Conservation (phyloP, 1,140 invertebrate genomes). For the Drosophila parvula region DNA sequence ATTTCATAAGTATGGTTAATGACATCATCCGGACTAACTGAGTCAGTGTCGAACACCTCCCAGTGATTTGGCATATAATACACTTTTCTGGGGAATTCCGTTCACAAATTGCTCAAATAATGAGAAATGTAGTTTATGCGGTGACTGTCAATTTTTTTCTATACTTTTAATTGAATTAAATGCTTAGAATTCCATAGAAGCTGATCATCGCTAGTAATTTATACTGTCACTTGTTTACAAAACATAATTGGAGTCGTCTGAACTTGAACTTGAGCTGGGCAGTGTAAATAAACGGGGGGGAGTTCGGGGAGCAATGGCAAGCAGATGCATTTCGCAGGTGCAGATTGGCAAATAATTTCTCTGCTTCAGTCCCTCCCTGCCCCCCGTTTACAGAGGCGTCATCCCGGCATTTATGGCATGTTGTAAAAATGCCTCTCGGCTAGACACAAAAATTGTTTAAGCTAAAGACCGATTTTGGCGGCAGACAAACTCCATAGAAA, state of each 20-base stretch:
- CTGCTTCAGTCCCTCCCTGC: neutral
- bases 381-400: conserved; percentile 19
- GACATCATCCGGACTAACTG: conserved; percentile 32
- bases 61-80: neutral
- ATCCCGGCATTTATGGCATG: conserved; percentile 63
- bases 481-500: neutral
- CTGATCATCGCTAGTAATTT: conserved; percentile 1
- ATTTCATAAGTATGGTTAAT: conserved; percentile 15
- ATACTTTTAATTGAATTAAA: conserved; percentile 8
- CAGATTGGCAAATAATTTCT: conserved; percentile 75
- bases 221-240: conserved; percentile 7
- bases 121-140: conserved; percentile 17
- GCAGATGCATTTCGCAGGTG: conserved; percentile 62
- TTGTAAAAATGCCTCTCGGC: conserved; percentile 45
- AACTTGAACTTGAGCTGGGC: conserved; percentile 45
- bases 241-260: conserved; percentile 13
- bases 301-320: neutral
- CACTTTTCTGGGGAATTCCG: conserved; percentile 24
- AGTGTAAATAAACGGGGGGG: conserved; percentile 26
- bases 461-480: conserved; percentile 24
- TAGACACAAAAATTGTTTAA: conserved; percentile 37
- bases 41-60: conserved; percentile 36
- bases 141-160: conserved; percentile 8
- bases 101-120: conserved; percentile 32
- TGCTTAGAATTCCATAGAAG: conserved; percentile 20